Evolutionary conservation across 2,888 invertebrate genomes (phyloP).

Genomic region (Rhopalosiphum nymphaeae): DNA sequence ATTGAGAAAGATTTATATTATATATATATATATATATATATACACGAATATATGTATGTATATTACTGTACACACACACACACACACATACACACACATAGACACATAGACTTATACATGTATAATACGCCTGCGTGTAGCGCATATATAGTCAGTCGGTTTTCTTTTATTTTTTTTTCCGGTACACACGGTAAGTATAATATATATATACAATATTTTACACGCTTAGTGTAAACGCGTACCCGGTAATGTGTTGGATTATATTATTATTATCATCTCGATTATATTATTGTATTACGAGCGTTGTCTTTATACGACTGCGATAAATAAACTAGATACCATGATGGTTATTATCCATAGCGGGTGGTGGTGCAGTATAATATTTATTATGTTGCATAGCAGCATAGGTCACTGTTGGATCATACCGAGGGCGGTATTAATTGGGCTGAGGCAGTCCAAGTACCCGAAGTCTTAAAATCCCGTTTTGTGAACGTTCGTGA

Average conservation of each 20-base stretch:
- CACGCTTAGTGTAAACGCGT: neutral
- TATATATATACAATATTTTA: neutral
- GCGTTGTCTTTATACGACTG: neutral
- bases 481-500: neutral
- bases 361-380: neutral
- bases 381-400: neutral
- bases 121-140: neutral
- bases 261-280: neutral
- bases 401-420: neutral
- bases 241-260: neutral
- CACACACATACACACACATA: neutral
- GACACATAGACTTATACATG: too few relatives aligned
- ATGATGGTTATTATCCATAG: neutral
- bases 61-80: neutral
- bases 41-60: neutral
- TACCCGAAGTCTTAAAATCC: neutral
- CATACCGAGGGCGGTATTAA: neutral
- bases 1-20: constrained; percentile 61
- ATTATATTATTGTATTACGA: neutral
- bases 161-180: constrained; percentile 1
- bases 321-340: neutral
- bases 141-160: neutral
- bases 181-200: neutral
- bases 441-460: neutral
- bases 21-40: neutral